phyloP scores from a whole-genome alignment of 2,797 vertebrate genomes.

The Lacerta viridis region DNA sequence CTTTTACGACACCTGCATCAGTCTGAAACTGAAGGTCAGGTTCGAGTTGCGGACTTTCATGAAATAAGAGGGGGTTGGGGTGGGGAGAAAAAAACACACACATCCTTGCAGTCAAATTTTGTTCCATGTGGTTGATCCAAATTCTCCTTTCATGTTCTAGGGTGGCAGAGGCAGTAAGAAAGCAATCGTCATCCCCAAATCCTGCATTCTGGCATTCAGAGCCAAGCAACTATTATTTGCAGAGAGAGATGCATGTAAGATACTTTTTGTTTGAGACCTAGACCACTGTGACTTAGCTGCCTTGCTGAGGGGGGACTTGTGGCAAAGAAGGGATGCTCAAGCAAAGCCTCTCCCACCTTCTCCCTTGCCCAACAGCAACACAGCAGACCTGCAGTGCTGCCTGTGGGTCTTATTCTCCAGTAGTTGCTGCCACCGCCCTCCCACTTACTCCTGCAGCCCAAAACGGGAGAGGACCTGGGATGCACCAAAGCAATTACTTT shows the following conservation, averaged over 20 bases:
- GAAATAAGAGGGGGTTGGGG: too few species aligned
- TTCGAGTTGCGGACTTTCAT: neutral
- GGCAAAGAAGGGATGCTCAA: neutral
- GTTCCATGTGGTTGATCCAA: neutral
- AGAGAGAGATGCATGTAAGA: slow-evolving; percentile 69
- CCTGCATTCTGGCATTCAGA: slow-evolving; percentile 77
- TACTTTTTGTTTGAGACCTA: neutral
- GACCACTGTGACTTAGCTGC: neutral
- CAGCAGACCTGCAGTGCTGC: too few species aligned
- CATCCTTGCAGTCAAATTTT: neutral
- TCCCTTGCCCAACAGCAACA: too few species aligned
- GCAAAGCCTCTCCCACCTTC: too few species aligned
- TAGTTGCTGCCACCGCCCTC: too few species aligned
- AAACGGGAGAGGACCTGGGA: too few species aligned
- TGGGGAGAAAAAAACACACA: neutral
- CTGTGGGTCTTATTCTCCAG: too few species aligned
- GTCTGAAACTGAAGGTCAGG: slow-evolving; percentile 66
- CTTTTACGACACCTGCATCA: slow-evolving; percentile 25
- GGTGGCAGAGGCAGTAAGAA: slow-evolving; percentile 40
- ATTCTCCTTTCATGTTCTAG: slow-evolving; percentile 53
- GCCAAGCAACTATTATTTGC: slow-evolving; percentile 58
- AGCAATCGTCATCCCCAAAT: slow-evolving; percentile 73
- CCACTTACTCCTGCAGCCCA: too few species aligned
- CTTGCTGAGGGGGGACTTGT: neutral
- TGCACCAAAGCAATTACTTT: too few species aligned